phyloP scores from a whole-genome alignment of 2,113 vertebrate species.

The Oncorhynchus clarkii region DNA sequence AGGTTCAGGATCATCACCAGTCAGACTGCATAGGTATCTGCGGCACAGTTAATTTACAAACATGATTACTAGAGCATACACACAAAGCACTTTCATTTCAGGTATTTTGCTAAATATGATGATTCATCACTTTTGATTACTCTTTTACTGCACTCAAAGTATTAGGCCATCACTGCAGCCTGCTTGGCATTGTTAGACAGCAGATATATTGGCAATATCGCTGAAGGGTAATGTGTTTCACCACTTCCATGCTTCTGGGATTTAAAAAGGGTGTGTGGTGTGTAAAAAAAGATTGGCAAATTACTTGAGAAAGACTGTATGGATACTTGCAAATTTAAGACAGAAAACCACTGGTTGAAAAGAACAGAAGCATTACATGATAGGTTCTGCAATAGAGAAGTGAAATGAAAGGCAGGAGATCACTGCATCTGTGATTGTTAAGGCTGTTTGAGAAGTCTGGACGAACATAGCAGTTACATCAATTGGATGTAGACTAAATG shows the following conservation, averaged over 20 bases:
- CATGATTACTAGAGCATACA: conserved; percentile 32
- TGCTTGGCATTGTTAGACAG: conserved; percentile 17
- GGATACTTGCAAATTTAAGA: not conserved
- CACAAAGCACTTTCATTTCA: conserved; percentile 6
- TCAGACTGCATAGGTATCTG: conserved; percentile 61
- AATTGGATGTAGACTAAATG: not conserved
- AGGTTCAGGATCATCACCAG: conserved; percentile 52
- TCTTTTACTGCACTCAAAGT: conserved; percentile 33
- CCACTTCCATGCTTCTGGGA: conserved; percentile 2
- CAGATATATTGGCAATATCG: conserved; percentile 5
- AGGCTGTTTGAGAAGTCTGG: conserved; percentile 53
- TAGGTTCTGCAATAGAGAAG: conserved; percentile 10
- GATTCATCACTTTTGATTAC: conserved; percentile 16
- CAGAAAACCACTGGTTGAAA: conserved; percentile 27
- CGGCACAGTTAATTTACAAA: conserved; percentile 57
- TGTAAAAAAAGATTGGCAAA: conserved; percentile 39
- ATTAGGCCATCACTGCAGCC: conserved; percentile 20
- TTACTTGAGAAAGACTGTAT: conserved; percentile 10
- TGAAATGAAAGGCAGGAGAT: not conserved
- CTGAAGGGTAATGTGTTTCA: conserved; percentile 34
- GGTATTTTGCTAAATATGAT: not conserved
- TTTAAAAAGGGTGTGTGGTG: conserved; percentile 5
- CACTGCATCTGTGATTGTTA: conserved; percentile 46
- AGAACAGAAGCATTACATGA: not conserved
- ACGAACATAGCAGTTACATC: not conserved